Conservation (phyloP, 2,797 vertebrate genomes). For the Gobio occitaniae region DNA sequence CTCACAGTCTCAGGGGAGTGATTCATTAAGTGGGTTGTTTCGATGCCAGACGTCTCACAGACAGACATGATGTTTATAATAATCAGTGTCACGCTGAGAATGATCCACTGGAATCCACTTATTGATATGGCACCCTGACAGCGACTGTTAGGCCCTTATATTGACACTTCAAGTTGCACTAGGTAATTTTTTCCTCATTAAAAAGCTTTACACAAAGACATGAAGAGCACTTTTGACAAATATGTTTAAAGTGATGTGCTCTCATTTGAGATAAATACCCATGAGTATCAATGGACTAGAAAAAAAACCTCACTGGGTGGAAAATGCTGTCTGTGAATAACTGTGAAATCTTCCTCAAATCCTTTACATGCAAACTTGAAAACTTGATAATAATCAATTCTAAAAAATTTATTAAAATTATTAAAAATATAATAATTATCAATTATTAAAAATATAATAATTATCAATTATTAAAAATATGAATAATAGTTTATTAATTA, state of each 20-base stretch:
- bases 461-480: too few species aligned
- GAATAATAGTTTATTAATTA: too few species aligned
- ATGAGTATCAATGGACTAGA: background rate
- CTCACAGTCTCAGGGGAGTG: conserved; percentile 20
- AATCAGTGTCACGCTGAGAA: conserved; percentile 17
- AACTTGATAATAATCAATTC: background rate
- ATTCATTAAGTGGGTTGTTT: conserved; percentile 49
- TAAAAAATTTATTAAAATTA: background rate
- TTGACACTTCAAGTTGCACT: background rate
- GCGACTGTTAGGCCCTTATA: conserved; percentile 3
- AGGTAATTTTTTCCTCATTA: background rate
- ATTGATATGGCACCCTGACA: conserved; percentile 11
- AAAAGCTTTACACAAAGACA: background rate
- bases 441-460: background rate
- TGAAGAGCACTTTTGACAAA: background rate
- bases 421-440: background rate
- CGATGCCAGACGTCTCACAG: conserved; percentile 36
- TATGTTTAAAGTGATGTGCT: background rate
- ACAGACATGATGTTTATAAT: conserved; percentile 46
- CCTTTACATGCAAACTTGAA: background rate
- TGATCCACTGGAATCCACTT: conserved; percentile 26
- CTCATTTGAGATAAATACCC: background rate
- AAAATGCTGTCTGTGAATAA: background rate
- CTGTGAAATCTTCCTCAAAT: background rate
- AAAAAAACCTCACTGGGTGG: background rate